Conservation (phyloP, 2,888 invertebrate species). For the Rosalia funebris region DNA sequence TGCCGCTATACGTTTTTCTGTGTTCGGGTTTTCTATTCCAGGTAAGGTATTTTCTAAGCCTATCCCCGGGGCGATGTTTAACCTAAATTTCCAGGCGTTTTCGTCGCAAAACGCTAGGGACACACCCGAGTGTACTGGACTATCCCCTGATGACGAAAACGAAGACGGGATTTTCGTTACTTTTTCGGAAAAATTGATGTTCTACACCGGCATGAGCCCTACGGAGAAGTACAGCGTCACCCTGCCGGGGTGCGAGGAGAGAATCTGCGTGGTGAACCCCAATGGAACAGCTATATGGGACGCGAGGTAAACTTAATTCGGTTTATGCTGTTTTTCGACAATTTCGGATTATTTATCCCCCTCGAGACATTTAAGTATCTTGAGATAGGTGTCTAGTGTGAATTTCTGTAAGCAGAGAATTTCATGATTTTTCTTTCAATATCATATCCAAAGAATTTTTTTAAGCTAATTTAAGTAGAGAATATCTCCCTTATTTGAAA, state of each 20-base stretch:
- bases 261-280: slow-evolving; percentile 26
- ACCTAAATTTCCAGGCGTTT: neutral
- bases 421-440: too few relatives aligned
- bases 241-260: slow-evolving; percentile 3
- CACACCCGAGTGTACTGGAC: neutral
- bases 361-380: too few relatives aligned
- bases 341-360: too few relatives aligned
- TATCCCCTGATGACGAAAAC: slow-evolving; percentile 27
- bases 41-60: too few relatives aligned
- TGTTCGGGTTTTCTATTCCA: neutral
- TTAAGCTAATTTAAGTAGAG: too few relatives aligned
- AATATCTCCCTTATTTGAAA: too few relatives aligned
- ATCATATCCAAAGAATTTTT: too few relatives aligned
- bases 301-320: slow-evolving; percentile 33
- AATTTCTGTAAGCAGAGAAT: too few relatives aligned
- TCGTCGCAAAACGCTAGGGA: neutral
- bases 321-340: too few relatives aligned
- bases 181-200: slow-evolving; percentile 20
- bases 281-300: slow-evolving; percentile 37
- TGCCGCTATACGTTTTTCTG: neutral
- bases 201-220: slow-evolving; percentile 17
- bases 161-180: slow-evolving; percentile 1
- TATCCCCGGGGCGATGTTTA: too few relatives aligned
- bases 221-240: neutral
- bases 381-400: too few relatives aligned